Percentiles rank a stretch among this genome's conserved stretches.
phyloP scores from a whole-genome alignment of 2,113 vertebrate genomes.

The Scytalopus superciliaris region DNA sequence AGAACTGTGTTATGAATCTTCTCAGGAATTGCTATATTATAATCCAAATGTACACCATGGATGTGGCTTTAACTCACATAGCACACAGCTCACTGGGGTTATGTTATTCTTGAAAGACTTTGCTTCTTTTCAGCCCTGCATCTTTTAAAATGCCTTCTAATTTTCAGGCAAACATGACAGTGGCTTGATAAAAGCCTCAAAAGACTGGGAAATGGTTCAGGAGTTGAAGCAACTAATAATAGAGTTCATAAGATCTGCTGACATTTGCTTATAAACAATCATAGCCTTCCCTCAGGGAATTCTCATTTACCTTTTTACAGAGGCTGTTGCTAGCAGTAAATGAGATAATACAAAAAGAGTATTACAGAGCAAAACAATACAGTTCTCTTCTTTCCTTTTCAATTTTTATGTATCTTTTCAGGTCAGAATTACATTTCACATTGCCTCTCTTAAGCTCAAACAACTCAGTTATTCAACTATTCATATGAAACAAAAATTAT shows the following conservation, averaged over 20 bases:
- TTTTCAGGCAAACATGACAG: background rate
- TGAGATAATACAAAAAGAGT: background rate
- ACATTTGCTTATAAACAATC: background rate
- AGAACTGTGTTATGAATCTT: background rate
- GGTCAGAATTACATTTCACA: background rate
- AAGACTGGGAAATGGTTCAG: background rate
- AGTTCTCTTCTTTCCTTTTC: background rate
- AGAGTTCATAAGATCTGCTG: background rate
- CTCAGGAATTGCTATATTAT: background rate
- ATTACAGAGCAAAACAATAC: background rate
- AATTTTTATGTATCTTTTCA: background rate
- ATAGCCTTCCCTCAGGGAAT: background rate
- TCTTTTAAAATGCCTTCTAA: background rate
- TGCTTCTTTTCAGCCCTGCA: background rate
- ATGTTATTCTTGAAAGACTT: background rate
- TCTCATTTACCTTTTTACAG: background rate
- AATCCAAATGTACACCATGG: background rate
- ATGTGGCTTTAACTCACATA: background rate
- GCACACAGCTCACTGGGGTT: background rate
- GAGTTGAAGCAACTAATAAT: background rate
- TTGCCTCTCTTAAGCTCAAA: background rate
- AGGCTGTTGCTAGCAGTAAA: background rate
- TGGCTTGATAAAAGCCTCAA: background rate
- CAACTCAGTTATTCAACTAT: background rate
- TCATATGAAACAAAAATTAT: background rate